Conservation (phyloP, 2,797 vertebrate genomes). For the Microctenopoma lineatum region DNA sequence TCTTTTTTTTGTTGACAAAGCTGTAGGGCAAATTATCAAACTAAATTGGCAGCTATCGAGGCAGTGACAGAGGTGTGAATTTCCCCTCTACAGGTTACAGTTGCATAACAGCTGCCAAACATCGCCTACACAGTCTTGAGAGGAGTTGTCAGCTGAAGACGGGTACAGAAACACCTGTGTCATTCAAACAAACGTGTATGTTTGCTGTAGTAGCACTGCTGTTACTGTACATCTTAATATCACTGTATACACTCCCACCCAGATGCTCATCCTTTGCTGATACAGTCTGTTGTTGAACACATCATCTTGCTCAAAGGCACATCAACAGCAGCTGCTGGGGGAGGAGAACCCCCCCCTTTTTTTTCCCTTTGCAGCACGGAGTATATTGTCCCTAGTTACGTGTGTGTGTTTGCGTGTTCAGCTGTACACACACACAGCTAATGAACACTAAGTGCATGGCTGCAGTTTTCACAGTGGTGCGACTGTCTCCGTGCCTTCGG, state of each 20-base stretch:
- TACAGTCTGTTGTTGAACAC: background rate
- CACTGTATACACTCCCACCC: background rate
- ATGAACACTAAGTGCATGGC: slow-evolving; percentile 72
- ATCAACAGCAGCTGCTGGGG: background rate
- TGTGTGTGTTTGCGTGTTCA: slow-evolving; percentile 70
- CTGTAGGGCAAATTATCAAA: background rate
- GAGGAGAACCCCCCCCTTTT: background rate
- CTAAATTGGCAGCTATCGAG: background rate
- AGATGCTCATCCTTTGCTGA: background rate
- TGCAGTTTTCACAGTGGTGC: slow-evolving; percentile 70
- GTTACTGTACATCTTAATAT: background rate
- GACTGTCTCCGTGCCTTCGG: slow-evolving; percentile 45
- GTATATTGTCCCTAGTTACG: slow-evolving; percentile 48
- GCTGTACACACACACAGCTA: slow-evolving; percentile 78
- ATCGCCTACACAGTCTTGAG: background rate
- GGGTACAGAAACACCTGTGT: no score
- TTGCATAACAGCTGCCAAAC: background rate
- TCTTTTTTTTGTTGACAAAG: slow-evolving; percentile 4
- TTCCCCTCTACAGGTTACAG: background rate
- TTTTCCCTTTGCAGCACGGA: background rate
- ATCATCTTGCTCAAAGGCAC: slow-evolving; percentile 6
- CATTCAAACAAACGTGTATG: background rate
- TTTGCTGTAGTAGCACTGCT: background rate
- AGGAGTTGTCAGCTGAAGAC: background rate
- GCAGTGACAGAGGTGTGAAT: background rate